These are phyloP conservation scores for Threskiornis aethiopicus DNA, from an alignment of 2,797 vertebrate species.

Conservation along the genomic window DNA sequence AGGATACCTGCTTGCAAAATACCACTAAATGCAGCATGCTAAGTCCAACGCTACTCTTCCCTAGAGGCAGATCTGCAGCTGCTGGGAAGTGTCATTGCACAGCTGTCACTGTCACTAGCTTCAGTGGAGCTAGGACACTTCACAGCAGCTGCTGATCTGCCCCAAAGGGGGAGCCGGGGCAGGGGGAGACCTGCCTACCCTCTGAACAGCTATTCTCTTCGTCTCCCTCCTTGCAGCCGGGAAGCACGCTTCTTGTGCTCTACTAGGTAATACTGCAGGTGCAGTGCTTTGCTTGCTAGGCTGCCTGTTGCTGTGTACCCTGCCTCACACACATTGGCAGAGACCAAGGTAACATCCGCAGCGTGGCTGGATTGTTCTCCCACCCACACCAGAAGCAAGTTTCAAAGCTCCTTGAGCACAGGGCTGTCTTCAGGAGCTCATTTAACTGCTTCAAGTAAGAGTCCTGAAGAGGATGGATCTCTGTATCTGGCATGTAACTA, in stretches of 20 bases:
- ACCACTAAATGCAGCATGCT: neutral
- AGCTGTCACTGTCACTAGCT: neutral
- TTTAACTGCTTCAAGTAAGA: neutral
- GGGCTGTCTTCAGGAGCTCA: neutral
- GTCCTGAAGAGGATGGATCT: neutral
- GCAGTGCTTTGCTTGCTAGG: neutral
- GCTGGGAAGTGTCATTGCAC: neutral
- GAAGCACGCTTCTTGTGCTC: neutral
- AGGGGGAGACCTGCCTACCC: neutral
- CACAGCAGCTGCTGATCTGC: neutral
- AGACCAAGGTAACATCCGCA: neutral
- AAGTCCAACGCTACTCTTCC: neutral
- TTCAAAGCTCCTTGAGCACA: neutral
- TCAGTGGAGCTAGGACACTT: neutral
- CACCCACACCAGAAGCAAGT: neutral
- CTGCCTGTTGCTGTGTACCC: too few relatives aligned
- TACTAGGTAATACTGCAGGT: neutral
- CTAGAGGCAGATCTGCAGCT: neutral
- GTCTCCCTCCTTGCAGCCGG: neutral
- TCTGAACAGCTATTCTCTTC: neutral
- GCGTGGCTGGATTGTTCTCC: rapidly evolving
- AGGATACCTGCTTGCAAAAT: neutral
- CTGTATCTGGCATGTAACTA: too few relatives aligned
- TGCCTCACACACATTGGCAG: neutral
- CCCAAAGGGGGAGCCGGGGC: neutral